phyloP scores from a whole-genome alignment of 92 coral and sea anemone species.

The Actinernus sp. region DNA sequence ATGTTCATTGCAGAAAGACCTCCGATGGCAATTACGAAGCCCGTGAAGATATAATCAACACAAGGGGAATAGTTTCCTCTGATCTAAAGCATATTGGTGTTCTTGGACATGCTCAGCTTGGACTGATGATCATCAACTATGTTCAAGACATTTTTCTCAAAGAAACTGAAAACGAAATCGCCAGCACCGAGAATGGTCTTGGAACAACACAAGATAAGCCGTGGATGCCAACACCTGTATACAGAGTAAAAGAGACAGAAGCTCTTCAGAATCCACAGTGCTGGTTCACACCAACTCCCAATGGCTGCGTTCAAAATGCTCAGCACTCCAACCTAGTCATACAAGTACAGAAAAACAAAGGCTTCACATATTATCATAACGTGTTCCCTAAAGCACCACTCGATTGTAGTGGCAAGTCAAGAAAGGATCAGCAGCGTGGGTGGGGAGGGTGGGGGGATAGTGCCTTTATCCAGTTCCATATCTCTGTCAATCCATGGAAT shows the following conservation, averaged over 20 bases:
- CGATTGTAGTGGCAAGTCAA: neutral
- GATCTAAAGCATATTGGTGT: conserved; percentile 67
- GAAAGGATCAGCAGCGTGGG: neutral
- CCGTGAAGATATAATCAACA: conserved; percentile 10
- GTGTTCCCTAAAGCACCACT: neutral
- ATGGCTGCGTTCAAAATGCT: neutral
- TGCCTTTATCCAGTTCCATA: neutral
- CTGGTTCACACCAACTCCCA: neutral
- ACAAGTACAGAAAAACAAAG: neutral
- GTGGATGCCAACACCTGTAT: neutral
- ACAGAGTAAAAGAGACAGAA: neutral
- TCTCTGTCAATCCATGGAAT: neutral
- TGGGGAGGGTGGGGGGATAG: conserved; percentile 6
- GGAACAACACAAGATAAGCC: no score
- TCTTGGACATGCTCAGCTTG: conserved; percentile 65
- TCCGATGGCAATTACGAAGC: conserved; percentile 1
- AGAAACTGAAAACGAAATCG: neutral
- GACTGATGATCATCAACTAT: conserved; percentile 58
- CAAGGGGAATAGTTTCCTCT: conserved; percentile 28
- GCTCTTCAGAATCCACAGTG: neutral
- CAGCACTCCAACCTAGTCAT: neutral
- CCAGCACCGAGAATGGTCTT: neutral
- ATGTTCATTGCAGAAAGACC: conserved; percentile 33
- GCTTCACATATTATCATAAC: neutral
- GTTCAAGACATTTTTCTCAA: conserved; percentile 1